phyloP scores from a whole-genome alignment of 2,797 vertebrate genomes.

The Mallotus villosus region DNA sequence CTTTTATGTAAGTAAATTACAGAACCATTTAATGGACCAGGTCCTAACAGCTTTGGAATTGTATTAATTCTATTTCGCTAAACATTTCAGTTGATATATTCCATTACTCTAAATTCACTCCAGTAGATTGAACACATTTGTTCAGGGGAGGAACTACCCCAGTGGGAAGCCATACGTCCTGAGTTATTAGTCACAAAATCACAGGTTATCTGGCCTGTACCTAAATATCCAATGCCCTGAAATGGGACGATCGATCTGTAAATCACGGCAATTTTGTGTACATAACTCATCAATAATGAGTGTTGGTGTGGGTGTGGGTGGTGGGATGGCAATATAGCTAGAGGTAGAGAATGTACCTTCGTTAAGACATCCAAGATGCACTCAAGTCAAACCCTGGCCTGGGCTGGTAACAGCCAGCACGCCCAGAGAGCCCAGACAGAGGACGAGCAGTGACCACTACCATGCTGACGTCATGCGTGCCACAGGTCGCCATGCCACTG shows the following conservation, averaged over 20 bases:
- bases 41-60: not conserved
- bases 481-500: not conserved
- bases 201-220: slow-evolving; percentile 3
- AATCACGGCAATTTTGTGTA: not conserved
- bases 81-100: slow-evolving; percentile 6
- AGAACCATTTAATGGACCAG: slow-evolving; percentile 15
- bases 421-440: not conserved
- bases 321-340: not conserved
- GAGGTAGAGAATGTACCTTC: not conserved
- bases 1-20: slow-evolving; percentile 29
- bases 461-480: not conserved
- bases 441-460: not conserved
- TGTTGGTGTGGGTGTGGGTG: too few species aligned
- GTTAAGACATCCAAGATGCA: not conserved
- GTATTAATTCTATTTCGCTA: slow-evolving; percentile 6
- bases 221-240: not conserved
- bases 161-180: not conserved
- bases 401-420: not conserved
- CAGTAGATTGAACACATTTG: slow-evolving; percentile 13
- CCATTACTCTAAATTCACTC: slow-evolving; percentile 3
- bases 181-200: slow-evolving; percentile 2
- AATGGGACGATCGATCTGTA: not conserved
- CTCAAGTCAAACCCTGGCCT: not conserved
- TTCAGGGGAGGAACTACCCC: not conserved
- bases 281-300: not conserved